Evolutionary conservation across 92 coral and sea anemone genomes (phyloP), one percentile per base, ranked within the genome.

Genomic region (Paragorgia papillata): DNA sequence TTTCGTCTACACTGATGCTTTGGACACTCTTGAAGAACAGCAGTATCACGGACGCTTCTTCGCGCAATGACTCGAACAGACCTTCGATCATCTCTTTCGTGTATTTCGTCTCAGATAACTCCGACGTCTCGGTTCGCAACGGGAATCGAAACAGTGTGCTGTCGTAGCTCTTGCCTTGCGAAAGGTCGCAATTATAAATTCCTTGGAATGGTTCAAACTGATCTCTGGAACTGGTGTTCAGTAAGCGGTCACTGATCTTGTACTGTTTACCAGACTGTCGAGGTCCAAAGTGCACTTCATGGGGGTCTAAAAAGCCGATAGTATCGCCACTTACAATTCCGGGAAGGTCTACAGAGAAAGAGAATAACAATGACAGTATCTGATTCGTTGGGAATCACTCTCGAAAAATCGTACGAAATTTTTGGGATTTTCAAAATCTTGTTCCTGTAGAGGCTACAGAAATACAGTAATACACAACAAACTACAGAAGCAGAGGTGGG

Each of bases 101-200:
- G 62, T 89, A 89, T 33, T 80, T 15, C 1, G 85, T 83, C 29
- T 76, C 73, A 12, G 94, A 89, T 10, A 89, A 66, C 39, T 83
- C 43, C 7, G 96, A 89, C 1, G 89, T 82, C 12, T 13, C 35
- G 28, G 54, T 44, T 10, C 96, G 83, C 49, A 89, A 66, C 9
- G 96, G 96, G 41, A 89, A 89, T 50, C 96, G 96, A 74, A 89
- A 89, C 20, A 89, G 74, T 8, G 96, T 89, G 46, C 85, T 83
- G 0, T 80, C 48, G 67, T 89, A 89, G 7, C 40, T 22, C 22
- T 13, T 56, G 41, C 37, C 76, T 73, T 8, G 29, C 17, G 84
- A 69, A 14, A 76, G 80, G 21, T 82, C 71, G 21, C 88, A 80
- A 24, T 74, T 67, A 76, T 87, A 87, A 24, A 89, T 79, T 4